Evolutionary conservation across 2,797 vertebrate genomes (phyloP).

Genomic region (Gallinago nigripennis): DNA sequence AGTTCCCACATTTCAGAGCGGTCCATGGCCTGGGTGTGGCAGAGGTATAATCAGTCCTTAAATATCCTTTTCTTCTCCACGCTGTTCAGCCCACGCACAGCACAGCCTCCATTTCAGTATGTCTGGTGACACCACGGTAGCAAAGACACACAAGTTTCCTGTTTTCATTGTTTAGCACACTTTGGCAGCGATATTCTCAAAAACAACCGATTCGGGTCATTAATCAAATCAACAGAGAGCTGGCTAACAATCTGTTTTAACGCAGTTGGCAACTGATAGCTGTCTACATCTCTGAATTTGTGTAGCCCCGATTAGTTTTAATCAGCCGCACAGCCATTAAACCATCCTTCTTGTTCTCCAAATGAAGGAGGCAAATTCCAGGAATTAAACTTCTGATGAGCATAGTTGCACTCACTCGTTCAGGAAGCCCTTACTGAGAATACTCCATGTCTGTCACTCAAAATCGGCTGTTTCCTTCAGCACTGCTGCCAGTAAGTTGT

Average conservation of each 20-base stretch:
- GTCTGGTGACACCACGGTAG: not conserved
- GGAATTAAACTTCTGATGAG: not conserved
- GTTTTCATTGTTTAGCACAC: conserved; percentile 10
- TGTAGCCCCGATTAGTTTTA: not conserved
- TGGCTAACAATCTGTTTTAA: not conserved
- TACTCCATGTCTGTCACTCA: not conserved
- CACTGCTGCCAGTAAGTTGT: not conserved
- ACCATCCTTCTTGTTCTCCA: not conserved
- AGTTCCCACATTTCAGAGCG: not conserved
- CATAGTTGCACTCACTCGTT: accelerated
- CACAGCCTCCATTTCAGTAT: not conserved
- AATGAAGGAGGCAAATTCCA: not conserved
- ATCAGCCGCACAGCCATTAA: not conserved
- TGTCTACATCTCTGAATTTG: not conserved
- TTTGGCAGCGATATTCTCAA: not conserved
- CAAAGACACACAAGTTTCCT: not conserved
- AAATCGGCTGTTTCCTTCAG: not conserved
- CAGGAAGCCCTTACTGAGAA: not conserved
- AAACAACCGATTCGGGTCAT: not conserved
- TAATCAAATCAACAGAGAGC: conserved; percentile 8
- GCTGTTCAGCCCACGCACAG: not conserved
- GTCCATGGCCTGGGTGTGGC: not conserved
- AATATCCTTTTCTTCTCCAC: not conserved
- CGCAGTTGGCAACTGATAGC: not conserved
- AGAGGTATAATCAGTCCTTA: not conserved